Percentiles rank a stretch among this genome's conserved stretches.
Conservation (phyloP, 2,797 vertebrate species). For the Graptemys geographica region DNA sequence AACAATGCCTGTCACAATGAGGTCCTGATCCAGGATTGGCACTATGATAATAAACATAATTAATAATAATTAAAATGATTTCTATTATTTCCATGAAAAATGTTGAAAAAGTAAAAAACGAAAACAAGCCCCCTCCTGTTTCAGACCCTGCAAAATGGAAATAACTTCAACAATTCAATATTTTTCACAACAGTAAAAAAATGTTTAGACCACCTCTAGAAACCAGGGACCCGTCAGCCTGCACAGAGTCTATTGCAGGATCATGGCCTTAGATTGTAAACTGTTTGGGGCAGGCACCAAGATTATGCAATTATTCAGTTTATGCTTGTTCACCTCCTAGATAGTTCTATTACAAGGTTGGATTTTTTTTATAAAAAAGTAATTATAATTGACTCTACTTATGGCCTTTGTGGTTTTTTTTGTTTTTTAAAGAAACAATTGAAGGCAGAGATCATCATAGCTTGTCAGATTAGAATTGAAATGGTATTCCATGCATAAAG, state of each 20-base stretch:
- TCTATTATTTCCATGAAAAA: too few relatives aligned
- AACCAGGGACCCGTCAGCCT: neutral
- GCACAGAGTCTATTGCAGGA: neutral
- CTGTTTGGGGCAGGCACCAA: neutral
- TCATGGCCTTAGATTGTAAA: neutral
- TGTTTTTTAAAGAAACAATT: neutral
- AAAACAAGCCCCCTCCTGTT: too few relatives aligned
- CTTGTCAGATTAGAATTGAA: neutral
- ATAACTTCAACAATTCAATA: slow-evolving; percentile 35
- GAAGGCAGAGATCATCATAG: neutral
- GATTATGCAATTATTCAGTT: neutral
- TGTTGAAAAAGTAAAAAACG: too few relatives aligned
- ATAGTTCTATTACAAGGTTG: neutral
- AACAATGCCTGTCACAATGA: too few relatives aligned
- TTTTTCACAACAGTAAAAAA: slow-evolving; percentile 33
- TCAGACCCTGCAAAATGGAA: slow-evolving; percentile 25
- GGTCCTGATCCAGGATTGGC: too few relatives aligned
- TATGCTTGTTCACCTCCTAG: neutral
- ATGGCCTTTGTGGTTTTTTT: neutral
- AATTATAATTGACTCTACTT: slow-evolving; percentile 2
- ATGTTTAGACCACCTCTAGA: slow-evolving; percentile 5
- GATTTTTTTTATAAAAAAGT: neutral
- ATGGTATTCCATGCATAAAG: neutral
- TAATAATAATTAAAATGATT: too few relatives aligned
- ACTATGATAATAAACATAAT: too few relatives aligned